phyloP scores from a whole-genome alignment of 1,140 invertebrate genomes.

The Carcinoscorpius rotundicauda region DNA sequence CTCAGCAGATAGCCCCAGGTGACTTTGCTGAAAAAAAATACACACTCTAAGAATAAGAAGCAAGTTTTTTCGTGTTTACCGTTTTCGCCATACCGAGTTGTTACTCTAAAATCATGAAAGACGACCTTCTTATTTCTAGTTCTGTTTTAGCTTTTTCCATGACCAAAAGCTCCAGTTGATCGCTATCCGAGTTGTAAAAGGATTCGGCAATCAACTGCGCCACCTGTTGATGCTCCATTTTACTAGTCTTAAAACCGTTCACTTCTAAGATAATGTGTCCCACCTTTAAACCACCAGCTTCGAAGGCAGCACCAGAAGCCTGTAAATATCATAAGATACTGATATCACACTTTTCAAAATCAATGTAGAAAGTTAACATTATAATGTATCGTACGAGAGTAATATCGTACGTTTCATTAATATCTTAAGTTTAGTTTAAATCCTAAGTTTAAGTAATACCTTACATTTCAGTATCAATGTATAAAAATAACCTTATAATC shows the following conservation, averaged over 20 bases:
- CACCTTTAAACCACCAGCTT: constrained; percentile 78
- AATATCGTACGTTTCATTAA: no score
- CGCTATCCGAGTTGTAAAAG: constrained; percentile 63
- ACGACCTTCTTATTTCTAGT: constrained; percentile 22
- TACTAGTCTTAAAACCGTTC: constrained; percentile 72
- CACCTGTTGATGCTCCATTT: constrained; percentile 58
- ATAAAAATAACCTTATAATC: no score
- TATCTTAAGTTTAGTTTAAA: no score
- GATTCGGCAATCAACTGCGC: constrained; percentile 77
- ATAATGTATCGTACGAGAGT: neutral
- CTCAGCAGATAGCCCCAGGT: no score
- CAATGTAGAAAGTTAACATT: constrained; percentile 1
- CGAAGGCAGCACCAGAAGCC: constrained; percentile 86
- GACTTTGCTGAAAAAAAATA: no score
- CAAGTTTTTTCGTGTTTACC: neutral
- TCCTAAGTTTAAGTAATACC: no score
- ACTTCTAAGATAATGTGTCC: constrained; percentile 88
- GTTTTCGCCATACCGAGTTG: neutral
- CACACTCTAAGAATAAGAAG: no score
- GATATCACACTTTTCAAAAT: constrained; percentile 2
- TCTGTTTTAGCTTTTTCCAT: constrained; percentile 35
- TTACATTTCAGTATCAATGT: no score
- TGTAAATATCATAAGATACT: constrained; percentile 35
- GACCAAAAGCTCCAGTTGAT: constrained; percentile 79
- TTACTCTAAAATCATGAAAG: constrained; percentile 22